Base-by-base conservation (phyloP, 2,797 vertebrate genomes). In the Rhinogobio ventralis region DNA sequence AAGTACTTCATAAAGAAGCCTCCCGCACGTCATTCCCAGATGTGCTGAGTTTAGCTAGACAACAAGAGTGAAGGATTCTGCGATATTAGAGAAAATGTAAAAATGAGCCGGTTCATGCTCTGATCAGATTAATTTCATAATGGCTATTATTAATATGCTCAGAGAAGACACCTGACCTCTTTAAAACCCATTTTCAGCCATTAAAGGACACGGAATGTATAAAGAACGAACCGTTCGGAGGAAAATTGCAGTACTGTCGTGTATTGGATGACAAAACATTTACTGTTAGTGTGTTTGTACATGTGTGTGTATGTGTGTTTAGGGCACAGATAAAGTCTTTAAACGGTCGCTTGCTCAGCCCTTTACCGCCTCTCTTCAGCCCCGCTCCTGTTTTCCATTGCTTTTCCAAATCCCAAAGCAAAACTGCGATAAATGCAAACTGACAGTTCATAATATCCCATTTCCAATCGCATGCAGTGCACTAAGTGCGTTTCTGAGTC, bases 391-490 rank as follows among this genome's bases (percentile, higher is more conserved):
- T 72, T 74, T 60, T 86, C 78, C 82, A 57, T 53, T 77, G 75
- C 90, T 90, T 91, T 82, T 23, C 82, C 85, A 82, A 89, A 91
- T 89, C 84, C 85, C 85, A 85, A 36, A 85, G 87, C 89, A 87
- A 72, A 89, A 88, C 89, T 39, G 67, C 92, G 90, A 93, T 91
- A 88, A 93, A 95, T 94, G 88, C 88, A 86, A 92, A 83, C 89
- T 92, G 93, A 94, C 93, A 93, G 91, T 89, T 90, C 89, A 91
- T 94, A 94, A 94, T 93, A 92, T 92, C 92, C 89, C 62, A 83
- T 88, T 93, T 92, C 90, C 91, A 91, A 90, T 92, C 88, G 89
- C 91, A 82, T 88, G 89, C 89, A 88, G 90, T 86, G 77, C 86
- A 88, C 92, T 94, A 92, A 92, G 87, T 92, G 89, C 89, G 90